phyloP scores from a whole-genome alignment of 2,113 vertebrate species.

The Xiphorhynchus elegans region DNA sequence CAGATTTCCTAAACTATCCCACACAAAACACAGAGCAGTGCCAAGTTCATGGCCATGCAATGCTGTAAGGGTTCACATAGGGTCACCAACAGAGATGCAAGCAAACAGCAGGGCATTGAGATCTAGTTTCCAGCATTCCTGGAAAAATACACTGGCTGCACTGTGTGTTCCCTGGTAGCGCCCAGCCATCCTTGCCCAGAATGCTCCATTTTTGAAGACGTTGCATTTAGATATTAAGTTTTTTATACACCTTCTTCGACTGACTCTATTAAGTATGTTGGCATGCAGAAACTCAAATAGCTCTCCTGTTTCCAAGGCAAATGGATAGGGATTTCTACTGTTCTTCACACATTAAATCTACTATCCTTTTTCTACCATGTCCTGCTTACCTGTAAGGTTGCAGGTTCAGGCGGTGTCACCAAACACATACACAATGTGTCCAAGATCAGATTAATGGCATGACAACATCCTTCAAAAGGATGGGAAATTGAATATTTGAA shows the following conservation, averaged over 20 bases:
- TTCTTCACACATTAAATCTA: not conserved
- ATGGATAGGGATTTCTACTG: not conserved
- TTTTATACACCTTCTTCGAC: not conserved
- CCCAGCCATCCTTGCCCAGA: not conserved
- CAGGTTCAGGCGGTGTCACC: not conserved
- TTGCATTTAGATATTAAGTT: not conserved
- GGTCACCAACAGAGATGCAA: not conserved
- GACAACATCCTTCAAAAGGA: not conserved
- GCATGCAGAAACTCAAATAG: not conserved
- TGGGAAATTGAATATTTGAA: not conserved
- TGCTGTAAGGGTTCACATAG: not conserved
- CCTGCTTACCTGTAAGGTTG: not conserved
- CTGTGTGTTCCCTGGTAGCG: not conserved
- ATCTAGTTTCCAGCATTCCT: constrained; percentile 15
- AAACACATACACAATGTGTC: not conserved
- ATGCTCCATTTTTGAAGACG: constrained; percentile 26
- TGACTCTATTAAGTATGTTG: not conserved
- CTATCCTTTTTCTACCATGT: not conserved
- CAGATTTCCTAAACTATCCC: not conserved
- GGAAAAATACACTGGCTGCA: constrained; percentile 10
- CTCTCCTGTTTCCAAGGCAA: not conserved
- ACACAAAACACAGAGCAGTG: not conserved
- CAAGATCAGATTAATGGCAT: not conserved
- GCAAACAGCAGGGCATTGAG: constrained; percentile 20
- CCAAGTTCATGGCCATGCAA: not conserved